A percentile compares a stretch with the other conserved stretches of the same genome.
These are phyloP conservation scores for Cochlearius cochlearius DNA, from an alignment of 2,113 vertebrate species.

Conservation along the genomic window DNA sequence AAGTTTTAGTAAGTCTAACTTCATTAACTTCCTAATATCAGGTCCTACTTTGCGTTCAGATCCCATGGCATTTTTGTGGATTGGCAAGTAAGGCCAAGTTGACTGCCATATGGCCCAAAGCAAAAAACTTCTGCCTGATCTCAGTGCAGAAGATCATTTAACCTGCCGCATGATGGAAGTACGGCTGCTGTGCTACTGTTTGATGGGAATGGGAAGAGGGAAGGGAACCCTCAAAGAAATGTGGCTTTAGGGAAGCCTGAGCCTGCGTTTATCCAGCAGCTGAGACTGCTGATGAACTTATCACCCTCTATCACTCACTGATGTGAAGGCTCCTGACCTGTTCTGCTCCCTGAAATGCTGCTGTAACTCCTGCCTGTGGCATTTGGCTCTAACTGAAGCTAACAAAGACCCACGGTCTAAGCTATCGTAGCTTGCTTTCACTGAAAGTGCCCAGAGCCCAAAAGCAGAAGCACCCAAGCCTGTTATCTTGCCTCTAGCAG, in stretches of 20 bases:
- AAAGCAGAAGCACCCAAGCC: background rate
- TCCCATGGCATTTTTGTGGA: background rate
- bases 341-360: background rate
- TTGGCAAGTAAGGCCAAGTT: background rate
- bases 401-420: background rate
- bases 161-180: background rate
- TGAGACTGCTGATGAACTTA: background rate
- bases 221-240: background rate
- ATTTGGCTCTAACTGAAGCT: background rate
- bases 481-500: background rate
- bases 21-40: background rate
- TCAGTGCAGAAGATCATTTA: background rate
- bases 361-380: background rate
- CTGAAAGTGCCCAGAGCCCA: background rate
- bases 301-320: accelerated
- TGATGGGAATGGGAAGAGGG: background rate
- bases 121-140: background rate
- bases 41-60: background rate
- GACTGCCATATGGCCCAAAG: background rate
- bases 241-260: background rate
- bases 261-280: background rate
- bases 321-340: background rate
- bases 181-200: background rate
- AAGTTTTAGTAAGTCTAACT: background rate
- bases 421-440: background rate